phyloP scores from a whole-genome alignment of 1,140 invertebrate genomes.

The Metaphire vulgaris region DNA sequence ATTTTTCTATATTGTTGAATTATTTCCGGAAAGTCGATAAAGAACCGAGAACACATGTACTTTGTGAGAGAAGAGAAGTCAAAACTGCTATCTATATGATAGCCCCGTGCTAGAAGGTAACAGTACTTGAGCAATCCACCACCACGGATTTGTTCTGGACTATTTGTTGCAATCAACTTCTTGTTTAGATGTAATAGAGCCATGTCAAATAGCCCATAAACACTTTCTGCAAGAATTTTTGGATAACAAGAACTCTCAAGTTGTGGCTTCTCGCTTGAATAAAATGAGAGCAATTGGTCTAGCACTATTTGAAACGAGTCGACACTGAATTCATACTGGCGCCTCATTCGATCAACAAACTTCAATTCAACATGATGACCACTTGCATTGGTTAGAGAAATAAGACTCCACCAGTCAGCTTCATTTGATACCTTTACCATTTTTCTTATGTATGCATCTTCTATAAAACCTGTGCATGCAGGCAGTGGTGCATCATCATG shows the following conservation, averaged over 20 bases:
- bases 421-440: conserved; percentile 76
- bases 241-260: conserved; percentile 94
- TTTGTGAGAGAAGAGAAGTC: conserved; percentile 85
- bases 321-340: conserved; percentile 98
- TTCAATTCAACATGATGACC: conserved; percentile 87
- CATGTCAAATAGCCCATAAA: conserved; percentile 94
- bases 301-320: conserved; percentile 98
- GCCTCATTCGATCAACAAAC: conserved; percentile 96
- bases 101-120: conserved; percentile 86
- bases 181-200: conserved; percentile 88
- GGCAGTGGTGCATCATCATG: conserved; percentile 83
- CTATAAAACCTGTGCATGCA: conserved; percentile 84
- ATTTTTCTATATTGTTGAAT: conserved; percentile 21
- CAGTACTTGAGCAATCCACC: conserved; percentile 98
- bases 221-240: conserved; percentile 90
- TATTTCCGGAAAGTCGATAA: conserved; percentile 78
- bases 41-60: conserved; percentile 99
- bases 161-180: conserved; percentile 84
- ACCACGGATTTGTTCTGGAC: conserved; percentile 96
- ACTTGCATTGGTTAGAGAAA: conserved; percentile 84
- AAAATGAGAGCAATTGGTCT: conserved; percentile 88
- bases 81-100: conserved; percentile 74
- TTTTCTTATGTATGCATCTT: conserved; percentile 91
- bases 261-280: conserved; percentile 73
- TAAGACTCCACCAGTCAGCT: conserved; percentile 88